phyloP scores from a whole-genome alignment of 2,113 vertebrate species.

The Neogobius melanostomus region DNA sequence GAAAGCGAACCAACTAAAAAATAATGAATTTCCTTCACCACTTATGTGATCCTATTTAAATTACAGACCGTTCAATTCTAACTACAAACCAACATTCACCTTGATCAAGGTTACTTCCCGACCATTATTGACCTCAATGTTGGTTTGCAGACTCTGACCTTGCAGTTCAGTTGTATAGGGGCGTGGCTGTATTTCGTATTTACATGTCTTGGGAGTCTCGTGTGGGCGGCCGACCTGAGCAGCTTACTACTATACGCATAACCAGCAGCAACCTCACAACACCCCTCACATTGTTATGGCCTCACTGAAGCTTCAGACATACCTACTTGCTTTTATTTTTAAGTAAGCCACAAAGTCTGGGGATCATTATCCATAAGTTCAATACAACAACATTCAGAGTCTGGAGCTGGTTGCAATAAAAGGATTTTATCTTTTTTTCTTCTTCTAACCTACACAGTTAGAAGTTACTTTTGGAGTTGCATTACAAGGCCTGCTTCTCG shows the following conservation, averaged over 20 bases:
- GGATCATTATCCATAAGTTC: too few species aligned
- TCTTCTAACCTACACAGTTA: too few species aligned
- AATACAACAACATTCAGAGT: too few species aligned
- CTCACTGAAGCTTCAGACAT: not conserved
- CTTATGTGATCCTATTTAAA: not conserved
- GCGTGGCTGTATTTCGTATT: constrained; percentile 36
- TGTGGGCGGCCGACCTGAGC: constrained; percentile 24
- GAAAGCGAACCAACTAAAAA: too few species aligned
- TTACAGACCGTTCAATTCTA: not conserved
- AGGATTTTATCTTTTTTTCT: too few species aligned
- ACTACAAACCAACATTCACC: constrained; percentile 46
- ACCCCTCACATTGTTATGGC: not conserved
- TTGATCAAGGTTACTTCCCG: constrained; percentile 64
- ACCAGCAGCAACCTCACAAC: not conserved
- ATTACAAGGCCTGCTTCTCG: too few species aligned
- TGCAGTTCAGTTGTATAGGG: constrained; percentile 35
- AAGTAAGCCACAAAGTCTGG: not conserved
- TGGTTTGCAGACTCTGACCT: constrained; percentile 55
- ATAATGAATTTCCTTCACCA: too few species aligned
- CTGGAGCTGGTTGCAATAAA: too few species aligned
- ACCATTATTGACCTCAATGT: constrained; percentile 14
- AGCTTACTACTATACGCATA: constrained; percentile 25
- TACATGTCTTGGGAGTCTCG: constrained; percentile 14
- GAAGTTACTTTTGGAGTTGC: too few species aligned
- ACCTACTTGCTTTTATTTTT: too few species aligned